Conservation (phyloP, 2,797 vertebrate genomes). For the Mus caroli region DNA sequence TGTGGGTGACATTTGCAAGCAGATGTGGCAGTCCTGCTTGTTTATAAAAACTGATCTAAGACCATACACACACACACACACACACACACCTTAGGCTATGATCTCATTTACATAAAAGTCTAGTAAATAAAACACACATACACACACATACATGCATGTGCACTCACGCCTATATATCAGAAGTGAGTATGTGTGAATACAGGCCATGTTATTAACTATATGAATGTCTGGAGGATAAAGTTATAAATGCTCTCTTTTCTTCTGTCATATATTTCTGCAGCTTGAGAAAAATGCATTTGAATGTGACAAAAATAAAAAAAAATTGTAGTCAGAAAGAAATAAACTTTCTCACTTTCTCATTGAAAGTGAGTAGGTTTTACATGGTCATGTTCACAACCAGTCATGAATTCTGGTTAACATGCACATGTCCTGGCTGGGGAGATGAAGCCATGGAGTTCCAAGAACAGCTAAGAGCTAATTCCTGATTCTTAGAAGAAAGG, state of each 20-base stretch:
- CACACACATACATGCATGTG: not conserved
- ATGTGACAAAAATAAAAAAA: not conserved
- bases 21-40: not conserved
- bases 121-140: not conserved
- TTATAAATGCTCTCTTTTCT: slow-evolving; percentile 19
- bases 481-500: not conserved
- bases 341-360: not conserved
- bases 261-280: not conserved
- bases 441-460: not conserved
- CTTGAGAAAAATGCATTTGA: slow-evolving; percentile 37
- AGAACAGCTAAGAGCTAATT: not conserved
- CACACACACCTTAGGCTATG: not conserved
- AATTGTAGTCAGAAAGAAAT: not conserved
- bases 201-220: not conserved
- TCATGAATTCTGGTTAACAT: not conserved
- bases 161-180: not conserved
- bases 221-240: slow-evolving; percentile 1
- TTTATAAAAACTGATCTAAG: slow-evolving; percentile 41
- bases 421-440: not conserved
- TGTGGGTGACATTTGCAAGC: not conserved
- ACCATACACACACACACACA: too few species aligned
- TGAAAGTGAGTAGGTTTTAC: not conserved
- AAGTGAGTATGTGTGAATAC: slow-evolving; percentile 1
- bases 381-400: not conserved
- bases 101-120: slow-evolving; percentile 48